Base-by-base conservation (phyloP, 2,888 invertebrate species). In the Cybosia mesomella region DNA sequence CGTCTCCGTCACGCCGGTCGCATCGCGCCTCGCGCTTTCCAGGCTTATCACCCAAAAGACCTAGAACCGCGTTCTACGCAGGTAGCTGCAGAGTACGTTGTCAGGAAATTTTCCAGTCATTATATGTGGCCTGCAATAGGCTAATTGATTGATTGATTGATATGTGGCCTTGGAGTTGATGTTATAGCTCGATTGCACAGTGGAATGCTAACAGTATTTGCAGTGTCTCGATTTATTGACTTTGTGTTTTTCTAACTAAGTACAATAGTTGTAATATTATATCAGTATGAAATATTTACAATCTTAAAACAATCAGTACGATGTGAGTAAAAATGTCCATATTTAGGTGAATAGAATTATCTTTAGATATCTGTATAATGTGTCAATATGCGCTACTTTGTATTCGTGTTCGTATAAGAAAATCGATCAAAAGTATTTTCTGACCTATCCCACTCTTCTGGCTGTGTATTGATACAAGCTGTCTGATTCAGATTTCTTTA, bases 271-370 rank as follows among this genome's bases (percentile, higher is more conserved):
- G n/a, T 43, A 43, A 39, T 39, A 15, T 39, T 15, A 39, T 39
- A 15, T 39, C 39, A 39, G 18, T 43, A 18, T 18, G 18, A 49
- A 8, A 49, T n/a, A 49, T 49, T 49, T 49, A 49, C 15, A 49
- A 49, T 9, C n/a, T 49, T 49, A 43, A 18, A 39, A 43, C 18
- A 18, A 43, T 43, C 9, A 49, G n/a, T 49, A 49, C 9, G n/a
- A 49, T 49, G 7, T 49, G n/a, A 49, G 9, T 49, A n/a, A 49
- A 43, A 18, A 36, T 43, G 18, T n/a, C 18, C n/a, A 5, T 49
- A 18, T 49, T 5, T n/a, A 49, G 49, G 70, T 72, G 75, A 74
- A 28, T 70, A 62, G 72, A 77, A 75, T 11, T 66, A 70, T 9
- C 9, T 70, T 49, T 68, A 68, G 58, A 66, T 64, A 66, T 77